Evolutionary conservation across 92 coral and sea anemone species (phyloP), one percentile per base, ranked within the genome.

Genomic region (Phenganax stokvisi): DNA sequence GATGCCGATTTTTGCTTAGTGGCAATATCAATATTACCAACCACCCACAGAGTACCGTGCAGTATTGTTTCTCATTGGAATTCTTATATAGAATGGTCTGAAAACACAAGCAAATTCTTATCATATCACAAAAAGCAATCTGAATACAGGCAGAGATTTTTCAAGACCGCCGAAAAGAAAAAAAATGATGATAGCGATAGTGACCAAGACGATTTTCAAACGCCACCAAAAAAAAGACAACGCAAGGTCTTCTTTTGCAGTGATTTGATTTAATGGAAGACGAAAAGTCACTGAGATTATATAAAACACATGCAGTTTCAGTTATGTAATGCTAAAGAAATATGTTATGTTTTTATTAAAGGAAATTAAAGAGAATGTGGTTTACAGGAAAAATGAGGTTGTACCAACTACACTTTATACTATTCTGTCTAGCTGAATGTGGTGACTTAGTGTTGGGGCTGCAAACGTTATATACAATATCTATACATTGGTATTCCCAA

Each of bases 101-200:
- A 67, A 16, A 67, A 67, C 31, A 67, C 73, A 11, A 67, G 73
- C 3, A 67, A 67, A 37, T 67, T 67, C 37, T 37, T 67, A 27
- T 11, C 17, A 16, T 67, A 67, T 28, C 73, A 67, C 30, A 67
- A 27, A 37, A 67, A 67, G 31, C 73, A 67, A 37, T 67, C 73
- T 10, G 73, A 11, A 67, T 67, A 67, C 73, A 67, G 73, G 73
- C 28, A 67, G 37, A 67, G 73, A 37, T 67, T 67, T 28, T 2
- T 2, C 37, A 67, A 67, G 30, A 28, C 37, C 9, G 30, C 17
- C 5, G 65, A 13, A 6, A 25, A 59, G n/a, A 59, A 59, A 59
- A 59, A 0, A 10, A 28, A 67, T 16, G 73, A 67, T 16, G 73
- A 28, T 37, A 67, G 73, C 30, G 28, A 67, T 67, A 67, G 73